Base-by-base conservation (phyloP, 2,113 vertebrate species). In the Lampris megalopsis region DNA sequence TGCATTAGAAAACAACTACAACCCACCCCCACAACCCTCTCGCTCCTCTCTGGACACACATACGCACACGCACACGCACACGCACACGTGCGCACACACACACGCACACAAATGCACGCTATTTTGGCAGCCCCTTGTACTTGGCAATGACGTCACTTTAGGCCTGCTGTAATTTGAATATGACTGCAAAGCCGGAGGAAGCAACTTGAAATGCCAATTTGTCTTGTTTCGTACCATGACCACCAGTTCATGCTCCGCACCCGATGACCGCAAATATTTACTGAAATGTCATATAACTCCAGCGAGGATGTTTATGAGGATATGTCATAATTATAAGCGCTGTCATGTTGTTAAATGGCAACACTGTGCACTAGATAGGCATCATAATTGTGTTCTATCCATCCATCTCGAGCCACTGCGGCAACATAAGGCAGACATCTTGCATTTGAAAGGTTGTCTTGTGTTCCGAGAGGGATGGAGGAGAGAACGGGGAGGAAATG, bases 171-270 rank as follows among this genome's bases (percentile, higher is more conserved):
- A 11, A 24, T 77, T 75, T 71, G 68, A 83, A 59, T 54, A 80
- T 54, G 59, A 71, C 75, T 11, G 5, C 24, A 8, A 74, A 79
- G 60, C 58, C 61, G 57, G n/a, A 38, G 56, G 79, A 82, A 75
- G 52, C 62, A 38, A 50, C 64, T 43, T 58, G 40, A 84, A 88
- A 90, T 90, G 80, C 82, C 89, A 89, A 11, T 80, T 81, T 78
- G 79, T 86, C 79, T 79, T 52, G 47, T 86, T 85, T 87, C 70
- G 60, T 77, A 67, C 10, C 68, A 56, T 24, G 63, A 74, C 68
- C 49, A 60, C 73, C 82, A 78, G 67, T 77, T 86, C 36, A 1
- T 11, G 47, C 50, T 35, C 65, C 47, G 63, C 40, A 24, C 24
- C 24, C 24, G 24, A 64, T 36, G 71, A 67, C 80, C 62, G 62